phyloP scores from a whole-genome alignment of 2,888 invertebrate genomes.

The Antheraea yamamai region DNA sequence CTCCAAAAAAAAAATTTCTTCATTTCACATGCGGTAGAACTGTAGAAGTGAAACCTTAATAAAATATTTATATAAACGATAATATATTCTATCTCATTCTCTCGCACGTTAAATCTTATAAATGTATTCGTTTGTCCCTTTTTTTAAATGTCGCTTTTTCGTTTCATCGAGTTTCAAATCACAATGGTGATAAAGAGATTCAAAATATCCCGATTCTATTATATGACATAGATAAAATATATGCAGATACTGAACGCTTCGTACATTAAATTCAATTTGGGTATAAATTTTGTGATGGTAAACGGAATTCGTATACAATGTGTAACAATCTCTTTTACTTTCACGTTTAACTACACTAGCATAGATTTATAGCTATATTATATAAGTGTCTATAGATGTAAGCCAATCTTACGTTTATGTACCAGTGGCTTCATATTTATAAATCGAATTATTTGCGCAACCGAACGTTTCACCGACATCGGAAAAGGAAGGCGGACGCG shows the following conservation, averaged over 20 bases:
- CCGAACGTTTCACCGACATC: slow-evolving; percentile 68
- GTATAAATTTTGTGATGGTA: neutral
- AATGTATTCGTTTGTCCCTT: too few relatives aligned
- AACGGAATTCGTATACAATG: neutral
- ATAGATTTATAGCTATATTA: neutral
- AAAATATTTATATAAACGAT: too few relatives aligned
- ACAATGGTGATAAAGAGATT: too few relatives aligned
- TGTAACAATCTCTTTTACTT: neutral
- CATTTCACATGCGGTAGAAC: too few relatives aligned
- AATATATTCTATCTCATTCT: too few relatives aligned
- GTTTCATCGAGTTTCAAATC: too few relatives aligned
- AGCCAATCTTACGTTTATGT: slow-evolving; percentile 7
- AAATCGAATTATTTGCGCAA: slow-evolving; percentile 64
- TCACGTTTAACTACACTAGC: neutral
- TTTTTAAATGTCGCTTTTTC: too few relatives aligned
- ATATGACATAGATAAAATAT: neutral
- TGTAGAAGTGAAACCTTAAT: too few relatives aligned
- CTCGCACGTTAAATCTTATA: too few relatives aligned
- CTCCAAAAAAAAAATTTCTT: too few relatives aligned
- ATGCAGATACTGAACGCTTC: neutral
- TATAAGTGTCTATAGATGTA: neutral
- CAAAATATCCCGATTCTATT: too few relatives aligned
- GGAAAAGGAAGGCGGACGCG: slow-evolving; percentile 74
- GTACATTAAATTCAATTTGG: neutral
- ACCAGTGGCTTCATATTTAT: slow-evolving; percentile 29